phyloP scores from a whole-genome alignment of 2,113 vertebrate species.

The Balaeniceps rex region DNA sequence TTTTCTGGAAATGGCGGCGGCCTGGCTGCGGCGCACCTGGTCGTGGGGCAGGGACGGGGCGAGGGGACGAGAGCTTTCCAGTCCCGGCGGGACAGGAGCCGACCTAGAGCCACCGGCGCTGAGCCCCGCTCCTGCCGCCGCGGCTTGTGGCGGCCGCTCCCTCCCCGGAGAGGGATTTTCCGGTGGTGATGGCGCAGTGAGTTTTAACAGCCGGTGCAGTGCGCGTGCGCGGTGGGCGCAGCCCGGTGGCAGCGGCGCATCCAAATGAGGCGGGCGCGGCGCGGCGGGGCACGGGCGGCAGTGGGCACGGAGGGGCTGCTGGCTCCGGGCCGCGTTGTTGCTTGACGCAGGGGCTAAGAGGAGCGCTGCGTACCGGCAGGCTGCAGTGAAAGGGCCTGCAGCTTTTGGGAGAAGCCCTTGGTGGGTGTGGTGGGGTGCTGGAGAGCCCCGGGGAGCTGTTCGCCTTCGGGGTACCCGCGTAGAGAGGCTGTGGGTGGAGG shows the following conservation, averaged over 20 bases:
- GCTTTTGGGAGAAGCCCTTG: neutral
- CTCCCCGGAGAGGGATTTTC: neutral
- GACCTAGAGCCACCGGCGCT: rapidly evolving
- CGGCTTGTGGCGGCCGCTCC: neutral
- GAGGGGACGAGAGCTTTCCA: neutral
- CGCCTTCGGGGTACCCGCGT: neutral
- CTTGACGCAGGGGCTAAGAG: neutral
- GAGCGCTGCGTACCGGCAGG: neutral
- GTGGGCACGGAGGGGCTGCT: rapidly evolving
- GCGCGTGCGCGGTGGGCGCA: conserved; percentile 28
- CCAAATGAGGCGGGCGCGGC: neutral
- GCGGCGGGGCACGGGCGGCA: rapidly evolving
- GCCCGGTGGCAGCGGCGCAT: neutral
- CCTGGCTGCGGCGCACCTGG: neutral
- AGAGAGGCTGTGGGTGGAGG: neutral
- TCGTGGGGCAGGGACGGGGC: neutral
- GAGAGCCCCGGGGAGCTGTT: neutral
- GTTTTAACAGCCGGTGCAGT: neutral
- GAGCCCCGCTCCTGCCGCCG: too few relatives aligned
- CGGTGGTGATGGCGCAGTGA: conserved; percentile 62
- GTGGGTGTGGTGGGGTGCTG: neutral
- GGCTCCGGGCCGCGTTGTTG: rapidly evolving
- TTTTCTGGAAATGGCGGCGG: conserved; percentile 65
- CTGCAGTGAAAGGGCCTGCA: neutral
- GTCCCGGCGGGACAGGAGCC: neutral